Conservation (phyloP, 2,888 invertebrate species). For the Ischnura elegans region DNA sequence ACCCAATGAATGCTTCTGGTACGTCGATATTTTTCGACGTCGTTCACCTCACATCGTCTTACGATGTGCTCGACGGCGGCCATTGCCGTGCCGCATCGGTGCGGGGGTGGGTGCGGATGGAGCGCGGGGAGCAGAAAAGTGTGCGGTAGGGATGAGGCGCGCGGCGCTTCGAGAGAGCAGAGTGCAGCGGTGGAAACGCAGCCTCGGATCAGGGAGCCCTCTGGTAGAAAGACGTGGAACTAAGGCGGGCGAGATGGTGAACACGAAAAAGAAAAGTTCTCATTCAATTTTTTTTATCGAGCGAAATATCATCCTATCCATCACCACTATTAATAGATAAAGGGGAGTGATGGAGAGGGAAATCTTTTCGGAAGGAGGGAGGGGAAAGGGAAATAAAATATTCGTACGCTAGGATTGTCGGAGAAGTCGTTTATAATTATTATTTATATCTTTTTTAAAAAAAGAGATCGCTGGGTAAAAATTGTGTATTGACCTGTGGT, state of each 20-base stretch:
- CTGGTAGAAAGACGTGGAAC: not conserved
- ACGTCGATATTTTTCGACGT: too few species aligned
- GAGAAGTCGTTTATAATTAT: too few species aligned
- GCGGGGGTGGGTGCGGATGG: not conserved
- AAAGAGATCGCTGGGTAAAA: not conserved
- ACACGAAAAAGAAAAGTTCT: not conserved
- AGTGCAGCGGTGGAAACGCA: constrained; percentile 8
- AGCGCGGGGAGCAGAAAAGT: not conserved
- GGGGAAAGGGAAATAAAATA: not conserved
- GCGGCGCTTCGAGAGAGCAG: not conserved
- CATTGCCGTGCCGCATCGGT: not conserved
- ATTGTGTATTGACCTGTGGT: constrained; percentile 35
- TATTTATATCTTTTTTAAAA: too few species aligned
- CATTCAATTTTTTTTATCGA: not conserved
- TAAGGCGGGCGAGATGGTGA: not conserved
- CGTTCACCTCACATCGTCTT: not conserved
- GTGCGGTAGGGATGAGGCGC: not conserved
- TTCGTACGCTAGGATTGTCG: not conserved
- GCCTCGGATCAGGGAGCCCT: not conserved
- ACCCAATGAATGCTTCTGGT: too few species aligned
- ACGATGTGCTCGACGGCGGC: not conserved
- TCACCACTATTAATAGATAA: not conserved
- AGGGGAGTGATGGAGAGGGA: not conserved
- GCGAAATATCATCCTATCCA: not conserved
- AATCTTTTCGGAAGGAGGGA: not conserved